phyloP scores from a whole-genome alignment of 2,797 vertebrate genomes.

The Poecile montanus region DNA sequence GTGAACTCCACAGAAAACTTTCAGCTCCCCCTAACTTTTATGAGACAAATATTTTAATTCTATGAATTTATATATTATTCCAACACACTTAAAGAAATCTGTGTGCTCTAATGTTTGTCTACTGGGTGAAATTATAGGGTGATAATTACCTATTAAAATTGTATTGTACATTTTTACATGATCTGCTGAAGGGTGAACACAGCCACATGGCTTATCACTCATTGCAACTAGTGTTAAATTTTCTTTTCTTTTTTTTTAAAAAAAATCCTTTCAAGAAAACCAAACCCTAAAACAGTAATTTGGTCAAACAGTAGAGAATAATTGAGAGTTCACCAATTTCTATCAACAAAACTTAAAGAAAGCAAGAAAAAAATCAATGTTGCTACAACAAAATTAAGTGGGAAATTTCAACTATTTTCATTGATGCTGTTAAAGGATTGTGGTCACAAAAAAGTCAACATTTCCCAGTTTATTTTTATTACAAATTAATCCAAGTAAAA shows the following conservation, averaged over 20 bases:
- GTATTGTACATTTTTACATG: neutral
- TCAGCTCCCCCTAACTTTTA: neutral
- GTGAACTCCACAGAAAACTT: neutral
- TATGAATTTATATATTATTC: neutral
- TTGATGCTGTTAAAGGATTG: neutral
- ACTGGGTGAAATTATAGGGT: neutral
- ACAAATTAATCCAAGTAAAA: neutral
- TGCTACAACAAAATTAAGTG: neutral
- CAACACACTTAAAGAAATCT: neutral
- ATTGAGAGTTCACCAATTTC: neutral
- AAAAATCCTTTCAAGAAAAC: neutral
- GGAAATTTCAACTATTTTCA: neutral
- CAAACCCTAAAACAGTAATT: neutral
- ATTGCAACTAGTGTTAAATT: neutral
- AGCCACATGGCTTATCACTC: neutral
- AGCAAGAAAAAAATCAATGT: neutral
- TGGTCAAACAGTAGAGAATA: neutral
- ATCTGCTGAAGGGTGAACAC: neutral
- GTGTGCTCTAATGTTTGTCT: neutral
- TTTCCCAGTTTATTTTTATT: neutral
- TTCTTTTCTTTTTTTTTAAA: neutral
- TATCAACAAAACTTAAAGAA: neutral
- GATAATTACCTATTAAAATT: neutral
- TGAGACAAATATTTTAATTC: neutral
- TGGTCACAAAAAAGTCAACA: neutral